Base-by-base conservation (phyloP, 1,140 invertebrate genomes). In the Drosophila pseudoobscura region DNA sequence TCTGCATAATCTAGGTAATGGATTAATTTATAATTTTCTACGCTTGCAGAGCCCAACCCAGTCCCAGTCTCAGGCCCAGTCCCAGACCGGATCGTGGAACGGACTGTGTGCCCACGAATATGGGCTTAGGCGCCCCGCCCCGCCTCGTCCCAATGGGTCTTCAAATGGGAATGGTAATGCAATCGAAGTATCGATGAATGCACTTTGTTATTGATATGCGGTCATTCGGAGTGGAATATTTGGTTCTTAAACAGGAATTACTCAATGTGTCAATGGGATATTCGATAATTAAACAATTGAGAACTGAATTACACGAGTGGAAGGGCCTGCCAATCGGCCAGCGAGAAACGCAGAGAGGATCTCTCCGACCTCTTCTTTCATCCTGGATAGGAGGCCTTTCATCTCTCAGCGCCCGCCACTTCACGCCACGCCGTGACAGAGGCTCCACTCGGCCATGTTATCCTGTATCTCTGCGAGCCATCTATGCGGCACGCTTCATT, bases 21-120 rank as follows among this genome's bases (percentile, higher is more conserved):
- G 69, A 87, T 87, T 82, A 87, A 88, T 82, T 87, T 82, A 85
- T 85, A 85, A 87, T 75, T 80, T 63, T 85, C 59, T 65, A 73
- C 59, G 71, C 72, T 58, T 46, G 44, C 61, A 22, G 44, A 50
- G 24, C 50, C 26, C 26, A 51, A 51, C 26, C n/a, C n/a, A 5
- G 24, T 0, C 24, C 0, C 24, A 24, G 24, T 5, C 24, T 4
- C 24, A 24, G 24, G 0, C 24, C 24, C 24, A 24, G 24, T 1
- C 2, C 9, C 2, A 2, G n/a, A 4, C 35, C 11, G 35, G 11
- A 39, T 9, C 5, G 26, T 35, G 24, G 24, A 29, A 6, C 26
- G 20, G 13, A 22, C 53, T 4, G 29, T 22, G 17, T 56, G 59
- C 53, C 53, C 43, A 44, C 17, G 39, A 24, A 11, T 24, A n/a